Conservation (phyloP, 2,888 invertebrate species). For the Deilephila porcellus region DNA sequence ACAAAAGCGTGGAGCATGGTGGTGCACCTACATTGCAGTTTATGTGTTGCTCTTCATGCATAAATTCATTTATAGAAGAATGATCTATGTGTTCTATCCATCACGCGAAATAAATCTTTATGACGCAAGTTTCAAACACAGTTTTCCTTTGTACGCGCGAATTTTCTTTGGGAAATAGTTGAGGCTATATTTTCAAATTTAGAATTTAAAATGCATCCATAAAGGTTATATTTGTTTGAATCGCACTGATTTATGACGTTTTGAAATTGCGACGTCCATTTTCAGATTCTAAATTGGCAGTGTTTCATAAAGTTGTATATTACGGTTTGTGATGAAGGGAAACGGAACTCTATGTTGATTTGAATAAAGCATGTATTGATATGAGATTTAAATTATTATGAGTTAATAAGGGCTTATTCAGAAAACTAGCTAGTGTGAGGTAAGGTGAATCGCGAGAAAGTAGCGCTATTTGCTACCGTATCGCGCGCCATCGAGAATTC, state of each 20-base stretch:
- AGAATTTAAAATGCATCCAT: slow-evolving; percentile 37
- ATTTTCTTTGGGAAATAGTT: slow-evolving; percentile 46
- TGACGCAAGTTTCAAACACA: slow-evolving; percentile 47
- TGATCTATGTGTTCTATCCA: slow-evolving; percentile 49
- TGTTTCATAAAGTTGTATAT: slow-evolving; percentile 48
- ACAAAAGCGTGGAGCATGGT: slow-evolving; percentile 79
- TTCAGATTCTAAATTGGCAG: slow-evolving; percentile 65
- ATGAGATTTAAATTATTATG: slow-evolving; percentile 37
- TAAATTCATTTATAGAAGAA: slow-evolving; percentile 65
- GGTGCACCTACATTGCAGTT: slow-evolving; percentile 77
- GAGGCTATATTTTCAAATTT: slow-evolving; percentile 40
- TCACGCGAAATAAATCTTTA: slow-evolving; percentile 62
- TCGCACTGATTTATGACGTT: slow-evolving; percentile 47
- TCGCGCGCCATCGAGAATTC: slow-evolving; percentile 77
- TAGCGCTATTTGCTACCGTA: slow-evolving; percentile 83
- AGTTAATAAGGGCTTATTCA: slow-evolving; percentile 37
- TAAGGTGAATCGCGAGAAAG: slow-evolving; percentile 79
- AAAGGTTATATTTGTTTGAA: slow-evolving; percentile 47
- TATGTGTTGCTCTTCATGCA: slow-evolving; percentile 75
- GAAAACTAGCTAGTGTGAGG: slow-evolving; percentile 74
- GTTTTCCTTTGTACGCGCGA: slow-evolving; percentile 51
- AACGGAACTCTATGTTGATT: slow-evolving; percentile 32
- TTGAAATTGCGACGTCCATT: slow-evolving; percentile 55
- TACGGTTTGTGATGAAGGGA: slow-evolving; percentile 5
- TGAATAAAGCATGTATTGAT: slow-evolving; percentile 45